Percentiles rank a stretch among this genome's conserved stretches.
Evolutionary conservation across 2,888 invertebrate species (phyloP).

Genomic region (Morinoia aosen): DNA sequence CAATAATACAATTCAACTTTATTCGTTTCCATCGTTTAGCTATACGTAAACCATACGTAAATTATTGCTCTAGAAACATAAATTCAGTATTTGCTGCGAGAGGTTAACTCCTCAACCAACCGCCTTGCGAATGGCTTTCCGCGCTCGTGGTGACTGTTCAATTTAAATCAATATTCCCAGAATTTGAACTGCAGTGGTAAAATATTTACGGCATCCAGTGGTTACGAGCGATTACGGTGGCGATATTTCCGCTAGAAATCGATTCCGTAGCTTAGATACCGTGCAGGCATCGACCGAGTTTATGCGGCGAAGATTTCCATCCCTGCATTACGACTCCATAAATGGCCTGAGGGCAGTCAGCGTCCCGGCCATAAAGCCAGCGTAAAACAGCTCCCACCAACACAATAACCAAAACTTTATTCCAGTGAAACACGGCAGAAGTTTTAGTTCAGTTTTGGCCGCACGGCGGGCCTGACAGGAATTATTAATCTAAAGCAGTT

Average conservation of each 20-base stretch:
- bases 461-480: neutral
- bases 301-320: neutral
- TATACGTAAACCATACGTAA: too few relatives aligned
- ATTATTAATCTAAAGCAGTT: neutral
- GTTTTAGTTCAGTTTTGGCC: neutral
- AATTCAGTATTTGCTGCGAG: too few relatives aligned
- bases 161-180: neutral
- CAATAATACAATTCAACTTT: too few relatives aligned
- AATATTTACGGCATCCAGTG: neutral
- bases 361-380: neutral
- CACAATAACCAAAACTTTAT: slow-evolving; percentile 17
- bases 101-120: neutral
- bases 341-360: neutral
- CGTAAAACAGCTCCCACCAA: slow-evolving; percentile 14
- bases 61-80: too few relatives aligned
- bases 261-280: neutral
- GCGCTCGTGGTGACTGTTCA: neutral
- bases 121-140: neutral
- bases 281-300: neutral
- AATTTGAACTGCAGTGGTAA: neutral
- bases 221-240: neutral
- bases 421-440: neutral
- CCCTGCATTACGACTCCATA: slow-evolving; percentile 34
- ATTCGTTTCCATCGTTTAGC: too few relatives aligned
- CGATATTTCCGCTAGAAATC: neutral